Percentiles rank a stretch among this genome's conserved stretches.
Evolutionary conservation across 2,888 invertebrate species (phyloP).

Genomic region (Drosophila anomalata): DNA sequence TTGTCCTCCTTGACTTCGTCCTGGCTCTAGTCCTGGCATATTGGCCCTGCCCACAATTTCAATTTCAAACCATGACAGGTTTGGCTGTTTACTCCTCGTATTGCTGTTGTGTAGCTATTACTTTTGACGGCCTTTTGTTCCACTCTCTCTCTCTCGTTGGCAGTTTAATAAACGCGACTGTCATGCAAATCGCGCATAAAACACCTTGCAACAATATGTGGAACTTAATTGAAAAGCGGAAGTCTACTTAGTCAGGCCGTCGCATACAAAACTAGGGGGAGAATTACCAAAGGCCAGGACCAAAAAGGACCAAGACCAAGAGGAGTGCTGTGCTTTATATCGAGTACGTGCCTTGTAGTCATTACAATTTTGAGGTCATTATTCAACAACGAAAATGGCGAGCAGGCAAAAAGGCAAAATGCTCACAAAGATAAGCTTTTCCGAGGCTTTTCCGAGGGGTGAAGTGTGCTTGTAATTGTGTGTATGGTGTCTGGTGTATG

Average conservation of each 20-base stretch:
- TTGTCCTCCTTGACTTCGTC: background rate
- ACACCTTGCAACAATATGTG: constrained; percentile 75
- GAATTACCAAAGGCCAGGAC: constrained; percentile 8
- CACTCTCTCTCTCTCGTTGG: constrained; percentile 24
- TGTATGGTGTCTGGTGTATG: constrained; percentile 8
- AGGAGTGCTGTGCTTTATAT: constrained; percentile 58
- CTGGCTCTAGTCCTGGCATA: constrained; percentile 27
- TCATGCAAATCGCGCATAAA: constrained; percentile 79
- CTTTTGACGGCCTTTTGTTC: constrained; percentile 19
- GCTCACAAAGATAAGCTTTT: constrained; percentile 40
- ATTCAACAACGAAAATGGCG: constrained; percentile 70
- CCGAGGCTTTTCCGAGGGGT: background rate
- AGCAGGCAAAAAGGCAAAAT: constrained; percentile 64
- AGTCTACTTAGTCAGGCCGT: constrained; percentile 71
- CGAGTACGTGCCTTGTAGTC: constrained; percentile 77
- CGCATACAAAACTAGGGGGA: constrained; percentile 31
- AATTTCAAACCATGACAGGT: constrained; percentile 39
- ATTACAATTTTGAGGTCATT: constrained; percentile 78
- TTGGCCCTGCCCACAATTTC: constrained; percentile 47
- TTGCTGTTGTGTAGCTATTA: constrained; percentile 29
- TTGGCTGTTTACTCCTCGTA: constrained; percentile 22
- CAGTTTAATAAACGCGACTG: constrained; percentile 68
- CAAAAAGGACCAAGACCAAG: background rate
- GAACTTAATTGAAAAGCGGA: constrained; percentile 78
- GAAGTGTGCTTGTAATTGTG: too few species aligned